Conservation (phyloP, 2,888 invertebrate species). For the Cylindroiulus punctatus region DNA sequence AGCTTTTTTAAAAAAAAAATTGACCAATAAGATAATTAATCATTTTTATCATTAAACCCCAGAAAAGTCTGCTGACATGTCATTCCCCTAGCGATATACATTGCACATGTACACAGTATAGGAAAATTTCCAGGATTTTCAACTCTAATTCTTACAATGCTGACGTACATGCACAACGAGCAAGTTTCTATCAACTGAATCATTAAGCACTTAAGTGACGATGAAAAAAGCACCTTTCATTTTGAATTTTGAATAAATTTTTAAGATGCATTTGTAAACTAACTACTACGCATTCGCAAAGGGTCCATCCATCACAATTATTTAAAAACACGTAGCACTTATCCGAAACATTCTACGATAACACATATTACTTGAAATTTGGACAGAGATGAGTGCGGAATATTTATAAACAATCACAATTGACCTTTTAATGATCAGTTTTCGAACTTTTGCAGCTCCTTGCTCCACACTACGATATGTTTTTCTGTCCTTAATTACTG, state of each 20-base stretch:
- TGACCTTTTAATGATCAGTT: background rate
- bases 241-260: background rate
- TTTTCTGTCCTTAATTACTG: background rate
- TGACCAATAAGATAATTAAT: background rate
- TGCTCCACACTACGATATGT: too few relatives aligned
- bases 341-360: background rate
- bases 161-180: background rate
- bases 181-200: background rate
- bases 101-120: too few relatives aligned
- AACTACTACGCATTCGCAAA: background rate
- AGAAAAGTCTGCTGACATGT: background rate
- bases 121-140: conserved; percentile 21
- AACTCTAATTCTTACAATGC: background rate
- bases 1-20: background rate
- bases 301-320: background rate
- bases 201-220: background rate
- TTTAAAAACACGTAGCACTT: too few relatives aligned
- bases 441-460: background rate
- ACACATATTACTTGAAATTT: background rate
- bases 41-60: background rate
- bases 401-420: background rate
- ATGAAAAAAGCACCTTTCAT: conserved; percentile 3
- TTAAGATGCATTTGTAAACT: background rate
- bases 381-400: background rate
- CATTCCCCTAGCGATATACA: background rate